These are phyloP conservation scores for Acronicta aceris DNA, from an alignment of 2,888 invertebrate species.

Conservation along the genomic window DNA sequence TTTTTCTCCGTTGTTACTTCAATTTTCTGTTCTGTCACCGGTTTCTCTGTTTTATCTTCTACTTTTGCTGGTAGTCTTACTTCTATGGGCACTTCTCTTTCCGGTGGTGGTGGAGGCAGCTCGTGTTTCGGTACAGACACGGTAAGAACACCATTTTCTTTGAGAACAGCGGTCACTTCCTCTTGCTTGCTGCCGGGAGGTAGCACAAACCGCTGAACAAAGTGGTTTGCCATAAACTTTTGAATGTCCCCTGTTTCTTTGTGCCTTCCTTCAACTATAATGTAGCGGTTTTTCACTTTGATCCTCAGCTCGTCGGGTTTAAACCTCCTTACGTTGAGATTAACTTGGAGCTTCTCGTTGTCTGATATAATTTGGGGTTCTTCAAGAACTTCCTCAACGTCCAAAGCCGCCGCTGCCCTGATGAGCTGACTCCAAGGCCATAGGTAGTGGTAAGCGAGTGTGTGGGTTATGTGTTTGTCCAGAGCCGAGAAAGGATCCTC, in stretches of 20 bases:
- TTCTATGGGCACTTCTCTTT: conserved; percentile 80
- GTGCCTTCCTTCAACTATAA: conserved; percentile 80
- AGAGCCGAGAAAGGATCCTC: conserved; percentile 78
- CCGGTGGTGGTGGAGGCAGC: conserved; percentile 80
- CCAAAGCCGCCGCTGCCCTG: conserved; percentile 74
- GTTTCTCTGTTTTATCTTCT: conserved; percentile 61
- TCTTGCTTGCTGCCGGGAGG: conserved; percentile 79
- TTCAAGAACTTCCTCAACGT: conserved; percentile 73
- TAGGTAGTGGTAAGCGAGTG: conserved; percentile 77
- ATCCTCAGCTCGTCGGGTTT: conserved; percentile 81
- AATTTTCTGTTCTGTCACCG: conserved; percentile 56
- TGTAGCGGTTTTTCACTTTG: conserved; percentile 80
- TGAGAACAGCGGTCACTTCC: conserved; percentile 79
- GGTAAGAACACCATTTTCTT: conserved; percentile 75
- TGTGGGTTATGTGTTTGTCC: conserved; percentile 78
- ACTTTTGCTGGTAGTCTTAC: conserved; percentile 62
- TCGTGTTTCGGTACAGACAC: conserved; percentile 81
- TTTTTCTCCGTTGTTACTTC: conserved; percentile 49
- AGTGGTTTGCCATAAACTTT: conserved; percentile 79
- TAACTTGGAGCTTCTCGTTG: conserved; percentile 74
- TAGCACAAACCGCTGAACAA: conserved; percentile 80
- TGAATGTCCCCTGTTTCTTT: conserved; percentile 70
- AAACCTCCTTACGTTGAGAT: conserved; percentile 77
- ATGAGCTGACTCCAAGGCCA: conserved; percentile 85
- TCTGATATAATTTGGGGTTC: conserved; percentile 80